These are phyloP conservation scores for Amorpha juglandis DNA, from an alignment of 2,888 invertebrate species.

Conservation along the genomic window DNA sequence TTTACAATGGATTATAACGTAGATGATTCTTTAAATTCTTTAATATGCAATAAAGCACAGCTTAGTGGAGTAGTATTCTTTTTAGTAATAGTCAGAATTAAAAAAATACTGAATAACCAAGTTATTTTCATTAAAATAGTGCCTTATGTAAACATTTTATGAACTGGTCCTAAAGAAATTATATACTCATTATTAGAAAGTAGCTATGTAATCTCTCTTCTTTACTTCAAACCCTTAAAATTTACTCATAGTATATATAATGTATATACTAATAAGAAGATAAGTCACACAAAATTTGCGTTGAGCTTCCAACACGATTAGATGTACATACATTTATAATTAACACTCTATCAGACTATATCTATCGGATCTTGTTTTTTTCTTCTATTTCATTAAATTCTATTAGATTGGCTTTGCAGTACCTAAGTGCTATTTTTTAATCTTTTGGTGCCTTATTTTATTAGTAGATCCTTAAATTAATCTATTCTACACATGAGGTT, in stretches of 20 bases:
- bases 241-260: constrained; percentile 24
- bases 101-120: background rate
- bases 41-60: no score
- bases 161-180: constrained; percentile 9
- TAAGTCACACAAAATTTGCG: constrained; percentile 81
- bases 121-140: background rate
- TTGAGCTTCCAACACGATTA: constrained; percentile 86
- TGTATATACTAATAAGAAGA: constrained; percentile 53
- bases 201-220: constrained; percentile 19
- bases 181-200: background rate
- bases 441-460: constrained; percentile 66
- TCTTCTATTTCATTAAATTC: background rate
- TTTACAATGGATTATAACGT: no score
- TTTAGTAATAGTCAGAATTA: background rate
- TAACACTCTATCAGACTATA: constrained; percentile 45
- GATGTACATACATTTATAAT: constrained; percentile 80
- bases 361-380: constrained; percentile 27
- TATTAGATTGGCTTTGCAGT: constrained; percentile 32
- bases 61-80: no score
- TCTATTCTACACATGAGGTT: constrained; percentile 26
- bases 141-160: background rate
- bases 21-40: no score
- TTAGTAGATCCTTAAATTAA: constrained; percentile 42
- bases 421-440: constrained; percentile 28
- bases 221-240: constrained; percentile 15